These are phyloP conservation scores for Brachyhypopomus occidentalis DNA, from an alignment of 2,113 vertebrate genomes.

Conservation along the genomic window DNA sequence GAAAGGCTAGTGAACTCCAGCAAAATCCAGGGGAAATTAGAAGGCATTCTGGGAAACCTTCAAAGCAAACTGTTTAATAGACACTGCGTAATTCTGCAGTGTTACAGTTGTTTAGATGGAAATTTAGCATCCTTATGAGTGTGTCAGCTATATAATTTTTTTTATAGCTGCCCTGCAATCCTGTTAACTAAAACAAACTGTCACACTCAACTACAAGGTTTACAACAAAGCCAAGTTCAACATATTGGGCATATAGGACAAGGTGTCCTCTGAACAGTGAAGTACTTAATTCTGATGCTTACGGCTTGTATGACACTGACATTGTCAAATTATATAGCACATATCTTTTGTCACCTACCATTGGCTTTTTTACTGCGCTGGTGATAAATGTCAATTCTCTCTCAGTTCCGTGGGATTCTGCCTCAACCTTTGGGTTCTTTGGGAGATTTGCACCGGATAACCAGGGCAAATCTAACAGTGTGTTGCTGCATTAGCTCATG, in stretches of 20 bases:
- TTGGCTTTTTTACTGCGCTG: neutral
- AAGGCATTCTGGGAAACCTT: constrained; percentile 67
- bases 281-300: too few species aligned
- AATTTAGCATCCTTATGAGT: constrained; percentile 5
- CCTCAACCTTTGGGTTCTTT: constrained; percentile 6
- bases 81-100: constrained; percentile 44
- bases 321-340: neutral
- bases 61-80: constrained; percentile 63
- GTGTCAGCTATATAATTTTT: constrained; percentile 1
- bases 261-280: too few species aligned
- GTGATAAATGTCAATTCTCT: constrained; percentile 8
- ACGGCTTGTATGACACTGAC: neutral
- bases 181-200: neutral
- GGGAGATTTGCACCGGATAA: neutral
- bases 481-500: constrained; percentile 12
- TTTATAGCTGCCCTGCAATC: neutral
- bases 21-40: constrained; percentile 71
- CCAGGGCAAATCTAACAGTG: neutral
- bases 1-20: constrained; percentile 65
- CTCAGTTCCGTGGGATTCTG: neutral
- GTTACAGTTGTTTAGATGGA: constrained; percentile 50
- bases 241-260: too few species aligned
- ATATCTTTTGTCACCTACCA: neutral
- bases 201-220: neutral
- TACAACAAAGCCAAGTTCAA: too few species aligned